Evolutionary conservation across 2,113 vertebrate genomes (phyloP).

Genomic region (Grammomys surdaster): DNA sequence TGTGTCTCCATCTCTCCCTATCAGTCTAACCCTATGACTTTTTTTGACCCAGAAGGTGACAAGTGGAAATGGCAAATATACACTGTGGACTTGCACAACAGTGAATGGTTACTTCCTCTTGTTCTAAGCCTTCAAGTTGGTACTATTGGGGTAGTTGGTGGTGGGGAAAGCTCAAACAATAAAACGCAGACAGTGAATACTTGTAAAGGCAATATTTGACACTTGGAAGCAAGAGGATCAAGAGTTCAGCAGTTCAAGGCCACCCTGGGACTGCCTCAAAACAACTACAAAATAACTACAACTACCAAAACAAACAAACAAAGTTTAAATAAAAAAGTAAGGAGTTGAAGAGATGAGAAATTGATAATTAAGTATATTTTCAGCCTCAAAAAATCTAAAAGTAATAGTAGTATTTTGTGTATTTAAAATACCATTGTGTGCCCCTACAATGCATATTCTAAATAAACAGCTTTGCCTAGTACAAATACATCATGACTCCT

Average conservation of each 20-base stretch:
- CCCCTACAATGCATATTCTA: background rate
- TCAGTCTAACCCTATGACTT: background rate
- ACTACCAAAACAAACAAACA: background rate
- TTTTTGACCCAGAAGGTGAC: background rate
- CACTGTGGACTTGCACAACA: background rate
- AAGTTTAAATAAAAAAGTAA: background rate
- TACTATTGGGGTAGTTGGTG: background rate
- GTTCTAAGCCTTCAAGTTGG: background rate
- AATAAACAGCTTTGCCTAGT: background rate
- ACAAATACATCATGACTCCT: background rate
- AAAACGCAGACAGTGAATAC: background rate
- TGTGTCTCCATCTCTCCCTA: background rate
- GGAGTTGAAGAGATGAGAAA: background rate
- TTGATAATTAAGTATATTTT: background rate
- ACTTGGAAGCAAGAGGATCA: background rate
- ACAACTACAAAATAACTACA: background rate
- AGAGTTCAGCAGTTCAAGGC: background rate
- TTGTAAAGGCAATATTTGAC: background rate
- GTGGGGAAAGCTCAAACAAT: background rate
- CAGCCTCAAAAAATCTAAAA: slow-evolving; percentile 3
- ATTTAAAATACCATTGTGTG: background rate
- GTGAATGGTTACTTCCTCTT: background rate
- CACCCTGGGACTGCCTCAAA: background rate
- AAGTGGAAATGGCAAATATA: background rate
- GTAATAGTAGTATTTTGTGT: background rate